Percentiles rank a stretch among this genome's conserved stretches.
Evolutionary conservation across 35 echinoderm and acorn worm genomes (phyloP).

Genomic region (Stichopus chloronotus): DNA sequence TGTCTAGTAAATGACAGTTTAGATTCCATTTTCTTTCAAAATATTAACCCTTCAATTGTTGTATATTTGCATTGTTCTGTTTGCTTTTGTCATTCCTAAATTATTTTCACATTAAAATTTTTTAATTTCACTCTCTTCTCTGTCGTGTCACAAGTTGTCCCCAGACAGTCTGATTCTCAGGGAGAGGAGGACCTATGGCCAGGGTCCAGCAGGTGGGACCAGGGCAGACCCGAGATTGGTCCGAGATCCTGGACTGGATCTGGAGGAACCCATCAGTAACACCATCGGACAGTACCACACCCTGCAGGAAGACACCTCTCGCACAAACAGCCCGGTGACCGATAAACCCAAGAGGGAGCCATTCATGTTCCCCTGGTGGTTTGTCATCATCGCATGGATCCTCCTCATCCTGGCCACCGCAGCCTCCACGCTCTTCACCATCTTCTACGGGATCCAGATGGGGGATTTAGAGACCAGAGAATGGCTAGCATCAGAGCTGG

Average conservation of each 20-base stretch:
- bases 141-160: not conserved
- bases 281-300: not conserved
- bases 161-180: conserved; percentile 23
- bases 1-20: not conserved
- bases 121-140: no score
- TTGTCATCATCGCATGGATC: conserved; percentile 79
- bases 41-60: not conserved
- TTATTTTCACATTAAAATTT: no score
- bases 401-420: conserved; percentile 57
- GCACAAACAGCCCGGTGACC: not conserved
- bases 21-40: not conserved
- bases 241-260: conserved; percentile 22
- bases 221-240: conserved; percentile 68
- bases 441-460: conserved; percentile 88
- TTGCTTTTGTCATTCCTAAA: no score
- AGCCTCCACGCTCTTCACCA: conserved; percentile 66
- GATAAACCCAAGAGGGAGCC: conserved; percentile 65
- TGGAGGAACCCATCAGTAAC: conserved; percentile 15
- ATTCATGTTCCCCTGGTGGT: conserved; percentile 91
- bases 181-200: conserved; percentile 37
- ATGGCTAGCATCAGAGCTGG: conserved; percentile 77
- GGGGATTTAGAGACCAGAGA: conserved; percentile 64
- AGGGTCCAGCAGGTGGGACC: conserved; percentile 60
- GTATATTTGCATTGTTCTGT: not conserved
- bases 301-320: not conserved